Conservation (phyloP, 2,113 vertebrate species). For the Pontoporia blainvillei region DNA sequence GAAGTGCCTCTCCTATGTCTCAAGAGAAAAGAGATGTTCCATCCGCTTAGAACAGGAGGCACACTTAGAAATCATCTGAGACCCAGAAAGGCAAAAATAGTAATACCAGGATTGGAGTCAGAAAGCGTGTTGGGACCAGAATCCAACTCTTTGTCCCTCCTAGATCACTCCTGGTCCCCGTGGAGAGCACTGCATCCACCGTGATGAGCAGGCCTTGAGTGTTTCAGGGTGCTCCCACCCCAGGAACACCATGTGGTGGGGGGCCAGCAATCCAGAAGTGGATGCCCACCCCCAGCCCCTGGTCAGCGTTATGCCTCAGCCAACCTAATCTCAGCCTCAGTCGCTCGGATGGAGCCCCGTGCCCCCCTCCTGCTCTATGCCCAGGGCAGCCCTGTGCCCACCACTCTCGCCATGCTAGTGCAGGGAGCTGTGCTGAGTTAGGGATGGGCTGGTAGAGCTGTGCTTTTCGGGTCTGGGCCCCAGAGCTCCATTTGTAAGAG, state of each 20-base stretch:
- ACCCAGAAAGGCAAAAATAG: not conserved
- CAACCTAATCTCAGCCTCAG: not conserved
- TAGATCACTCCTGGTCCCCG: not conserved
- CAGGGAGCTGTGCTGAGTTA: not conserved
- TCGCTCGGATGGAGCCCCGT: rapidly evolving
- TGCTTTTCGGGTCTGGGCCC: not conserved
- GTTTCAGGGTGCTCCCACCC: not conserved
- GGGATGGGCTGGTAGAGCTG: rapidly evolving
- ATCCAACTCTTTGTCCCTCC: not conserved
- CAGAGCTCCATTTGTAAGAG: not conserved
- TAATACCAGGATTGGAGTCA: not conserved
- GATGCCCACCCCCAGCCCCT: not conserved
- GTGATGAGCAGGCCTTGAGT: not conserved
- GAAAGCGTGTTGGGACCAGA: not conserved
- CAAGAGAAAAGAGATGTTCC: not conserved
- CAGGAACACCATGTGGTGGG: not conserved
- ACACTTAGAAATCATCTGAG: not conserved
- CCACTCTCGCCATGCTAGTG: rapidly evolving
- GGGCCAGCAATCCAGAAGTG: not conserved
- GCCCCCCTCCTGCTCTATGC: not conserved
- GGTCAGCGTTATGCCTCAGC: not conserved
- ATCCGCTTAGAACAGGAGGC: not conserved
- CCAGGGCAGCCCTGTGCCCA: not conserved
- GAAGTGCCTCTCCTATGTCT: not conserved
- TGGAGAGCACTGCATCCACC: not conserved